Base-by-base conservation (phyloP, 2,113 vertebrate species). In the Cheilinus undulatus region DNA sequence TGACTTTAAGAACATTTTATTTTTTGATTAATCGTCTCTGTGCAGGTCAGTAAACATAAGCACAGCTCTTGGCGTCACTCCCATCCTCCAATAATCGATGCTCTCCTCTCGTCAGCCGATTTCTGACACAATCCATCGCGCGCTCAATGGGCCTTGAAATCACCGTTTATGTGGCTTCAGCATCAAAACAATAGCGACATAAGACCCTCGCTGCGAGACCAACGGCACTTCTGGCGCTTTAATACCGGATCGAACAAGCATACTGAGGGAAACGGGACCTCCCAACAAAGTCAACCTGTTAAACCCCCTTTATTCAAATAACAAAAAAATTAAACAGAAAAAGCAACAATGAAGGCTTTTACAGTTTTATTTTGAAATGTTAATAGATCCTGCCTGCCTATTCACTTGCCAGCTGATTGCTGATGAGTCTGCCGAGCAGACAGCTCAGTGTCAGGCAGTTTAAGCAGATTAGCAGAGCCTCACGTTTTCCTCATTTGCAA, bases 141-240 rank as follows among this genome's bases (percentile, higher is more conserved):
- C 76, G 87, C 82, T 92, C 88, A 94, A 93, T 92, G 90, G 86
- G 88, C 91, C 94, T 89, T 94, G 90, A 93, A 94, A 95, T 93
- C 71, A 77, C 84, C 88, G 76, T 92, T 92, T 93, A 88, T 86
- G 79, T 64, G 88, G 84, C 83, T 85, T 43, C 34, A 84, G 86
- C 69, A 27, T 75, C 82, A 80, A 89, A 92, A 94, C 93, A 94
- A 93, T 88, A 78, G 89, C 46, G 66, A 84, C 88, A 90, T 30
- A 50, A 84, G 82, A 86, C 86, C 79, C 92, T 91, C 46, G 71
- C 89, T 80, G 89, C 49, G 86, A 81, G 85, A 88, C 86, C 87
- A 93, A 91, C 88, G 88, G 86, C 80, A 73, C 85, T 87, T 69
- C 74, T 89, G 78, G 53, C 40, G 57, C 56, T 61, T 69, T 30